Base-by-base conservation (phyloP, 2,113 vertebrate species). In the Corythaeola cristata region DNA sequence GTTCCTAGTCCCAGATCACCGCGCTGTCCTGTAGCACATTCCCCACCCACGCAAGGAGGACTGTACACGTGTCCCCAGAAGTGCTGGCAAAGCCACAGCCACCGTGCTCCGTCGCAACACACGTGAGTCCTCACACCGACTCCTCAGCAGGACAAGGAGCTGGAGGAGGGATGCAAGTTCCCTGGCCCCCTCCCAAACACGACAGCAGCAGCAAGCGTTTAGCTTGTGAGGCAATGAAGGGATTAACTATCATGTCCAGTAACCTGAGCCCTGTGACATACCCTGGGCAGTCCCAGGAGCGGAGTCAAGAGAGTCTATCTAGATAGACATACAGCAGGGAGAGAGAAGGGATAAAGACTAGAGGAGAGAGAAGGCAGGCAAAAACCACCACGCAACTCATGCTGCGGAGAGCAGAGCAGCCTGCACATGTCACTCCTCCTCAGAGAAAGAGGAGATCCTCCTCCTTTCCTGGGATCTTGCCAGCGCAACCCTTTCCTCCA, bases 221-320 rank as follows among this genome's bases (percentile, higher is more conserved):
- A 58, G 62, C 85, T 85, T 16, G 73, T 41, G 71, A 85, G 64
- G 80, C 73, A 74, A 15, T 11, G 79, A 81, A 81, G 53, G 62
- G 77, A 91, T 91, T 91, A 82, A 79, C 39, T 82, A 52, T 64
- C 56, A 5, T 7, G n/a, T 28, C 77, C 77, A 85, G 93, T 88
- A 96, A 96, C 66, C 33, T 6, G 81, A 95, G 35, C 19, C 45
- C 30, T 9, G 1, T 5, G 4, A 88, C 60, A 71, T 45, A 80
- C 69, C 47, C 52, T 47, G 55, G 45, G 37, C 72, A 74, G 88
- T 21, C 47, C 60, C 60, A 73, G 55, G 75, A 84, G 3, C 4
- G 56, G 24, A 69, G n/a, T 39, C n/a, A 18, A 33, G 62, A 73
- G 41, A 53, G 49, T 35, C 39, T 28, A 4, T 53, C 63, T 50